Percentiles rank a stretch among this genome's conserved stretches.
These are phyloP conservation scores for Cynopterus brachyotis DNA, from an alignment of 2,113 vertebrate genomes.

Conservation along the genomic window DNA sequence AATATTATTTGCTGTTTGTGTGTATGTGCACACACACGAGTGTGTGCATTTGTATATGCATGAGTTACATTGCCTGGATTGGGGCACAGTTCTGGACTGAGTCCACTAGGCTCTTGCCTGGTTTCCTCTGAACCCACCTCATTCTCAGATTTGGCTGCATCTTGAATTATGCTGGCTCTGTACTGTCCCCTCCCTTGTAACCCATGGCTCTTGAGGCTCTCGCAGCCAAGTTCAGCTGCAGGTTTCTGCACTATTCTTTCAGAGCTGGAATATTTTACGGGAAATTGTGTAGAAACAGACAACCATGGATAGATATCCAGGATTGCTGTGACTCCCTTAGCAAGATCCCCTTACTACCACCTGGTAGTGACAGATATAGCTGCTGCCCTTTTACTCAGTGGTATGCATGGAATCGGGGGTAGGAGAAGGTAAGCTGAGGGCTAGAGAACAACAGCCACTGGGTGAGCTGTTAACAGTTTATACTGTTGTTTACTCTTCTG, in stretches of 20 bases:
- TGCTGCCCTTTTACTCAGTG: constrained; percentile 72
- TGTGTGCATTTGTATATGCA: constrained; percentile 51
- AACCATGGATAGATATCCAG: not conserved
- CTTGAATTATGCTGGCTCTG: constrained; percentile 13
- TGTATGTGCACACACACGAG: not conserved
- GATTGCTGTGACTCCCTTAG: not conserved
- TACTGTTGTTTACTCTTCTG: constrained; percentile 88
- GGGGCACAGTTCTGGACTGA: constrained; percentile 43
- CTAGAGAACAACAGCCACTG: constrained; percentile 47
- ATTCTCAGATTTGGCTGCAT: constrained; percentile 38
- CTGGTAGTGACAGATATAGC: constrained; percentile 36
- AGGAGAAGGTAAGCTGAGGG: not conserved
- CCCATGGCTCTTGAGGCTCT: not conserved
- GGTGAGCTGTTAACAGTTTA: constrained; percentile 81
- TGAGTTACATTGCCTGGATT: constrained; percentile 49
- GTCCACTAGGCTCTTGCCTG: not conserved
- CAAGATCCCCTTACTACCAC: constrained; percentile 9
- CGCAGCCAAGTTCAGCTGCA: constrained; percentile 9
- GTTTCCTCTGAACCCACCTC: constrained; percentile 27
- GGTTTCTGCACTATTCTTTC: constrained; percentile 36
- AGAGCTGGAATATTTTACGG: not conserved
- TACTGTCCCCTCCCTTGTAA: not conserved
- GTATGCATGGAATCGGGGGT: constrained; percentile 78
- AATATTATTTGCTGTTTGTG: constrained; percentile 69
- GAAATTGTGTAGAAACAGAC: constrained; percentile 39